Evolutionary conservation across 2,113 vertebrate species (phyloP), one percentile per base, ranked within the genome.

Genomic region (Zosterops hypoxanthus): DNA sequence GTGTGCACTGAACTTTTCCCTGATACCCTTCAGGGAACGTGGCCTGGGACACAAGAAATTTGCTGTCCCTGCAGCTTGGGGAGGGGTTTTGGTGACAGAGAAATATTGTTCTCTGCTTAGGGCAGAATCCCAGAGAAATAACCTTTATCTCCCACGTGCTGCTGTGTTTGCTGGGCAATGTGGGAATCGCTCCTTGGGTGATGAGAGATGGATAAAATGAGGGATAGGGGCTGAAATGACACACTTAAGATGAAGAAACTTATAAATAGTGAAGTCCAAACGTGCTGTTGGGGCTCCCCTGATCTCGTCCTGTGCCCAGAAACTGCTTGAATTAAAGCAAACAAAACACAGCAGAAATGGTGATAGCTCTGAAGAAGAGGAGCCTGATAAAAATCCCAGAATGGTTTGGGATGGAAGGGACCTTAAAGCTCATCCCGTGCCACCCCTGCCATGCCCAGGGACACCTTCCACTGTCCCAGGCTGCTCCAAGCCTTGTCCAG

Each of bases 401-500:
- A 4, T 34, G 25, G 21, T 11, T 34, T 82, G 63, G 55, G 70
- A 4, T 60, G 41, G 55, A 42, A 41, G 14, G 11, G 25, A 61
- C 1, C 22, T 26, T 2, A 42, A 49, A 50, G 1, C 10, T 5
- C 24, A 53, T 28, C 39, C 24, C 1, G 5, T 24, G 39, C 39
- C 39, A 39, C 39, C 39, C 39, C 52, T 50, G 23, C 33, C 59
- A 65, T 12, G 18, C 19, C 33, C 33, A 75, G 16, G 39, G n/a
- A 61, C 55, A 41, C 3, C 33, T 82, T 0, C 29, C 61, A 47
- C 11, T 5, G 0, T 14, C 16, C 53, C 61, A 89, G 23, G 11
- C 0, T 53, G 60, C 20, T 82, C 69, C 34, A 14, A 69, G 12
- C 12, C 8, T 22, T 0, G 0, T 39, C 47, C 50, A 66, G 0